phyloP scores from a whole-genome alignment of 1,140 invertebrate genomes.

The Formica selysi region DNA sequence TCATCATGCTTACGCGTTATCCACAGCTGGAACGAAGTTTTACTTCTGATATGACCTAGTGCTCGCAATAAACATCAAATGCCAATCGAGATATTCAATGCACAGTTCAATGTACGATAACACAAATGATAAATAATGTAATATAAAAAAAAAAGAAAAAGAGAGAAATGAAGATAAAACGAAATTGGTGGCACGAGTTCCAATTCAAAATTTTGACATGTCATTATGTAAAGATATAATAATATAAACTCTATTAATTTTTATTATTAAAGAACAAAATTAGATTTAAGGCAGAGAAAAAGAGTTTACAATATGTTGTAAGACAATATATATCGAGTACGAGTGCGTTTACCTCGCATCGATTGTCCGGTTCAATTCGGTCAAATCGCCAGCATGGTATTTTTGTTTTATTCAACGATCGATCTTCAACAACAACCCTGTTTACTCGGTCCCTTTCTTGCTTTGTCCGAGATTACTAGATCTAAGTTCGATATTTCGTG shows the following conservation, averaged over 20 bases:
- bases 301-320: background rate
- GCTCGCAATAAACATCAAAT: background rate
- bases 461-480: background rate
- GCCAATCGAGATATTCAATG: background rate
- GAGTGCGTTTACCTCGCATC: background rate
- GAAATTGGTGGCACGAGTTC: background rate
- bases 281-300: background rate
- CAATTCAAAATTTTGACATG: too few relatives aligned
- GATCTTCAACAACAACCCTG: background rate
- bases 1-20: conserved; percentile 34
- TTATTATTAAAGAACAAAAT: background rate
- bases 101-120: background rate
- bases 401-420: conserved; percentile 37
- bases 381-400: background rate
- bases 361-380: background rate
- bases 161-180: background rate
- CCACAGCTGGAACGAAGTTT: conserved; percentile 25
- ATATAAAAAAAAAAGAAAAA: background rate
- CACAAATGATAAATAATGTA: background rate
- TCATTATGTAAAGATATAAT: too few relatives aligned
- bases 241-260: too few relatives aligned
- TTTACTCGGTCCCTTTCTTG: background rate
- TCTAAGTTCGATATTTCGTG: background rate
- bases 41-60: background rate
- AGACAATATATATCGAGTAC: background rate